Conservation (phyloP, 2,888 invertebrate species). For the Drosophila affinis region DNA sequence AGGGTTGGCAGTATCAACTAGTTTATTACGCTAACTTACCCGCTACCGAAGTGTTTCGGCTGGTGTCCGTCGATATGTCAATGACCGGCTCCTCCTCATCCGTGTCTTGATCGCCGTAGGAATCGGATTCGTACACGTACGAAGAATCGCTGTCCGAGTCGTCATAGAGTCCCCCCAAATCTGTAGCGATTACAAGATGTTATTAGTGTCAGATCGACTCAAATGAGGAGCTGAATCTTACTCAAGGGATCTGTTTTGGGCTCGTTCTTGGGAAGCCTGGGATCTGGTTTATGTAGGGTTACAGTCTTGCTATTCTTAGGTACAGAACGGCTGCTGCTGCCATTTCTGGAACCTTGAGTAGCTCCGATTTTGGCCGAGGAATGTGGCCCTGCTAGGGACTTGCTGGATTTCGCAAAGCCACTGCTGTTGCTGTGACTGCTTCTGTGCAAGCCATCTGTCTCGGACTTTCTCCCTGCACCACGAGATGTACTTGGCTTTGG, state of each 20-base stretch:
- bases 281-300: slow-evolving; percentile 51
- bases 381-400: not conserved
- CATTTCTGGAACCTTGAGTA: slow-evolving; percentile 8
- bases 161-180: slow-evolving; percentile 35
- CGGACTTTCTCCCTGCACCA: slow-evolving; percentile 16
- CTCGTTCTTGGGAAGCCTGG: slow-evolving; percentile 44
- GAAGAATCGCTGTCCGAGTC: slow-evolving; percentile 56
- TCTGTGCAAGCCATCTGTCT: slow-evolving; percentile 14
- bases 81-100: slow-evolving; percentile 52
- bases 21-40: slow-evolving; percentile 61
- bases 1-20: slow-evolving; percentile 76
- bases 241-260: slow-evolving; percentile 64
- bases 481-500: slow-evolving; percentile 26
- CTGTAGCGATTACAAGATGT: slow-evolving; percentile 14
- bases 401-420: slow-evolving; percentile 7
- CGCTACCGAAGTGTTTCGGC: slow-evolving; percentile 51
- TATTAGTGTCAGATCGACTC: not conserved
- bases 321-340: slow-evolving; percentile 22
- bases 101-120: slow-evolving; percentile 51
- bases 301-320: slow-evolving; percentile 45
- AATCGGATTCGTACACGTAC: slow-evolving; percentile 59
- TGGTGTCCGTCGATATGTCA: slow-evolving; percentile 69
- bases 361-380: slow-evolving; percentile 15
- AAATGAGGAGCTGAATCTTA: slow-evolving; percentile 17
- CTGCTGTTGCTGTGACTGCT: slow-evolving; percentile 21